Conservation (phyloP, 2,888 invertebrate species). For the Cataglyphis rosenhaueri region DNA sequence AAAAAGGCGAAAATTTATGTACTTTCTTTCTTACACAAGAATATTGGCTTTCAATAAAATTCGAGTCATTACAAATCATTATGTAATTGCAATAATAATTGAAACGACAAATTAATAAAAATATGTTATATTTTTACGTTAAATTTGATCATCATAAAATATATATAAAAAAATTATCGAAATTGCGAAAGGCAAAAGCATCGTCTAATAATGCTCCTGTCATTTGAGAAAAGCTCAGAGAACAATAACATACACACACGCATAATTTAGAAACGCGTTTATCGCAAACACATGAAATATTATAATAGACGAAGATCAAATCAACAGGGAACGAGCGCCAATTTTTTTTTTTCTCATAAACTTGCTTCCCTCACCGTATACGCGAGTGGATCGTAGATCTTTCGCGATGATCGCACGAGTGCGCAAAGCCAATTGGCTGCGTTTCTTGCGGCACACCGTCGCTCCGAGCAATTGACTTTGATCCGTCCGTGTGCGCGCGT, state of each 20-base stretch:
- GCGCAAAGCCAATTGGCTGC: slow-evolving; percentile 70
- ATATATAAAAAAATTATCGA: neutral
- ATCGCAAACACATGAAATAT: neutral
- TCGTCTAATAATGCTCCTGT: neutral
- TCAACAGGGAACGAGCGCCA: neutral
- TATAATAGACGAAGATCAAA: neutral
- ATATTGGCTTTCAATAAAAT: slow-evolving; percentile 9
- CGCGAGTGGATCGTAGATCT: neutral
- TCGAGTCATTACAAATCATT: neutral
- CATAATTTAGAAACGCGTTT: too few relatives aligned
- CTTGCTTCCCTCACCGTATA: neutral
- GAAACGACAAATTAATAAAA: neutral
- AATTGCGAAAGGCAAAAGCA: neutral
- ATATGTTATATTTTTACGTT: neutral
- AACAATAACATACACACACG: neutral
- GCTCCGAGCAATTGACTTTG: slow-evolving; percentile 83
- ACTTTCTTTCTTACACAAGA: neutral
- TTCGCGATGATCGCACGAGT: slow-evolving; percentile 45
- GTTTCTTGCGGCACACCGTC: slow-evolving; percentile 75
- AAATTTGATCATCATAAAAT: neutral
- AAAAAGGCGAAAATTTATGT: slow-evolving; percentile 6
- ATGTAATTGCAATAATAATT: neutral
- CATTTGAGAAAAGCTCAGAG: neutral
- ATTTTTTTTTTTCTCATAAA: neutral
- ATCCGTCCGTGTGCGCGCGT: slow-evolving; percentile 82